Base-by-base conservation (phyloP, 2,113 vertebrate species). In the Perognathus longimembris region DNA sequence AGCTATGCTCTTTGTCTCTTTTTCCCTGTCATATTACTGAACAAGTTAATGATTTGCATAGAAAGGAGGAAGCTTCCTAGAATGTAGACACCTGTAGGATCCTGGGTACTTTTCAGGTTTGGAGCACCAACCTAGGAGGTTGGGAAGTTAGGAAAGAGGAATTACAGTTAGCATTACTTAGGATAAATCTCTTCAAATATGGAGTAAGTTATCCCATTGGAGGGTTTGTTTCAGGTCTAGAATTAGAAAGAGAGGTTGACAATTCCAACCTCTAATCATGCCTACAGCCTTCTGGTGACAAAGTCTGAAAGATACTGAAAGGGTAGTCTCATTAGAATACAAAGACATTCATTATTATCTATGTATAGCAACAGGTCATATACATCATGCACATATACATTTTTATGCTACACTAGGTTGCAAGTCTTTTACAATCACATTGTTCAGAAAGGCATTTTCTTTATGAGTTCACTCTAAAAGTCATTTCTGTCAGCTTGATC, bases 71-170 rank as follows among this genome's bases (percentile, higher is more conserved):
- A 61, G 36, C 22, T 42, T 70, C 5, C 57, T 17, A 2, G 20
- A 50, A 1, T 21, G 1, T 6, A 73, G 10, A 5, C 40, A 70
- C 28, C 34, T 0, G 1, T 28, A 18, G 2, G 38, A 26, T 50
- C 32, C 57, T 54, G 84, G 28, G 50, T 32, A 9, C 32, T 64
- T 81, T 30, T 7, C 54, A 69, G 63, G 9, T 84, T 96, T 89
- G 67, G 88, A 77, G 3, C 7, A 40, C 21, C 32, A 22, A 14
- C 22, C 15, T 24, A 0, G 10, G 9, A 77, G 17, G 20, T 24
- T 12, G 20, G 50, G 22, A 66, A 83, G 63, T 30, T 2, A 57
- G n/a, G n/a, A 85, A 77, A 38, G 11, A 66, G n/a, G 42, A 61
- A 22, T 24, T 18, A 36, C 66, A n/a, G 45, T 54, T 32, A 36